Conservation (phyloP, 2,888 invertebrate genomes). For the Synanthedon myopaeformis region DNA sequence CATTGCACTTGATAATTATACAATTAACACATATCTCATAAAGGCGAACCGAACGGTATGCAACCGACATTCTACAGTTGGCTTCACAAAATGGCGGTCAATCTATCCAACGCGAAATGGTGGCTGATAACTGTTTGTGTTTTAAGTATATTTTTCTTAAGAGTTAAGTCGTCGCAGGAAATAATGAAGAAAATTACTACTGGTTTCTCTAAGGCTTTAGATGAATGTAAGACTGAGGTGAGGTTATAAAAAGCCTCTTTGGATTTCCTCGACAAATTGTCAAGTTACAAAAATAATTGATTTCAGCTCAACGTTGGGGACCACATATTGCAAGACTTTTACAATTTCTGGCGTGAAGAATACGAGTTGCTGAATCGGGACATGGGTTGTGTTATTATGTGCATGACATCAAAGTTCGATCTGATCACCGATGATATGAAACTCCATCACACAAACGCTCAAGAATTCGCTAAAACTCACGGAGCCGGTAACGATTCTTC, state of each 20-base stretch:
- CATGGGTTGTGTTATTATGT: slow-evolving; percentile 47
- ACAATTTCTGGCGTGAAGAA: slow-evolving; percentile 53
- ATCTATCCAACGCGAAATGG: slow-evolving; percentile 19
- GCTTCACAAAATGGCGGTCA: slow-evolving; percentile 4
- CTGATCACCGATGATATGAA: slow-evolving; percentile 35
- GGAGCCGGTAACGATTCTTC: slow-evolving; percentile 41
- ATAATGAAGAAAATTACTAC: slow-evolving; percentile 36
- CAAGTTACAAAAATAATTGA: not conserved
- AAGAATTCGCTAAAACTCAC: slow-evolving; percentile 44
- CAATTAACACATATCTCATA: not conserved
- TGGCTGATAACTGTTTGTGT: slow-evolving; percentile 9
- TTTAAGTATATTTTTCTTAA: slow-evolving; percentile 8
- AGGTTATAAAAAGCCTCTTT: slow-evolving; percentile 3
- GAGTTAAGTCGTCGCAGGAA: slow-evolving; percentile 27
- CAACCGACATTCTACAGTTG: slow-evolving; percentile 12
- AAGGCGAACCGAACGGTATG: not conserved
- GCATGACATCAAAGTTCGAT: slow-evolving; percentile 45
- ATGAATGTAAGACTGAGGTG: slow-evolving; percentile 47
- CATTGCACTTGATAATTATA: not conserved
- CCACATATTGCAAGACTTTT: slow-evolving; percentile 43
- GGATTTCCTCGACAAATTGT: not conserved
- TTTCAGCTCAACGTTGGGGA: slow-evolving; percentile 35
- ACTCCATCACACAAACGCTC: slow-evolving; percentile 46
- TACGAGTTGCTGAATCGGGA: slow-evolving; percentile 42
- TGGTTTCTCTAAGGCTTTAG: slow-evolving; percentile 32